These are phyloP conservation scores for Rallus limicola DNA, from an alignment of 2,113 vertebrate species.

Conservation along the genomic window DNA sequence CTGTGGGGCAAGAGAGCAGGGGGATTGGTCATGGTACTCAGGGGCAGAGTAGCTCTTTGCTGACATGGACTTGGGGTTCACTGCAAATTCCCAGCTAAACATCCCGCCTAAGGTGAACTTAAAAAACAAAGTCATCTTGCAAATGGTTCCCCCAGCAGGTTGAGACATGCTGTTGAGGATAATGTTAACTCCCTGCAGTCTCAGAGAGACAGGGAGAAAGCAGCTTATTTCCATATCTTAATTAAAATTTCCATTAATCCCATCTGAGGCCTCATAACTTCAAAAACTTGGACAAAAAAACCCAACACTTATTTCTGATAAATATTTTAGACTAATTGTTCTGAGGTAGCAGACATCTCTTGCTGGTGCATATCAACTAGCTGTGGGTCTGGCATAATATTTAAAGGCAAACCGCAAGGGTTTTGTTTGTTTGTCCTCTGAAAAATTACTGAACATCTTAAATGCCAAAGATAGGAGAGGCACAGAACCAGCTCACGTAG, in stretches of 20 bases:
- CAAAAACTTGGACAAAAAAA: slow-evolving; percentile 63
- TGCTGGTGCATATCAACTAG: slow-evolving; percentile 59
- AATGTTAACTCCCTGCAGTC: slow-evolving; percentile 63
- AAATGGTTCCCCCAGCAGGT: slow-evolving; percentile 49
- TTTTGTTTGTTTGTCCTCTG: slow-evolving; percentile 58
- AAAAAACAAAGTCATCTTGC: slow-evolving; percentile 55
- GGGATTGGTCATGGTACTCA: fast-evolving
- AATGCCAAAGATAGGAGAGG: not conserved
- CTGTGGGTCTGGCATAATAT: not conserved
- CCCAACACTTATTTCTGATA: slow-evolving; percentile 69
- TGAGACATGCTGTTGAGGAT: slow-evolving; percentile 59
- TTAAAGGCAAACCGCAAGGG: not conserved
- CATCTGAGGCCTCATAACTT: slow-evolving; percentile 73
- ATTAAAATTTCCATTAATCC: slow-evolving; percentile 78
- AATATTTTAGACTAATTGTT: slow-evolving; percentile 73
- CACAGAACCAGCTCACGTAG: fast-evolving
- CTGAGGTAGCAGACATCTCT: slow-evolving; percentile 53
- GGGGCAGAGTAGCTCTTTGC: not conserved
- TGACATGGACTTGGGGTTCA: not conserved
- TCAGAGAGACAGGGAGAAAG: slow-evolving; percentile 62
- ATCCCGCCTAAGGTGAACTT: slow-evolving; percentile 25
- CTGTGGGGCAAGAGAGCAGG: no score
- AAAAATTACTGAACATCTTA: slow-evolving; percentile 17
- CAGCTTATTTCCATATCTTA: slow-evolving; percentile 78
- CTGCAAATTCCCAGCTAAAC: not conserved